Percentiles rank a stretch among this genome's conserved stretches.
phyloP scores from a whole-genome alignment of 2,797 vertebrate genomes.

The Anas bahamensis region DNA sequence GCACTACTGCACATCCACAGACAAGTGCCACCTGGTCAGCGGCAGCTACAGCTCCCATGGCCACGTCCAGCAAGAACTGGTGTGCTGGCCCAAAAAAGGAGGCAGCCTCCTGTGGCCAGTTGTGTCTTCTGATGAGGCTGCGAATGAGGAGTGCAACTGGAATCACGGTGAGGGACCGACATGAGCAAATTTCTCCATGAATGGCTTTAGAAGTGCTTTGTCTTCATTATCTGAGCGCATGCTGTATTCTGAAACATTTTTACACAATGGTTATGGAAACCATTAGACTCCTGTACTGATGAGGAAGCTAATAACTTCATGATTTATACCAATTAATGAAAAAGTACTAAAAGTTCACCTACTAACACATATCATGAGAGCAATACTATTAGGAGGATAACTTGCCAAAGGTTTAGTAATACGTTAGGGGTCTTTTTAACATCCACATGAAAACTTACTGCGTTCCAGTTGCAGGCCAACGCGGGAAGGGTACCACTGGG shows the following conservation, averaged over 20 bases:
- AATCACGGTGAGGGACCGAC: neutral
- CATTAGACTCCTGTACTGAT: neutral
- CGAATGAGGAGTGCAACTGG: neutral
- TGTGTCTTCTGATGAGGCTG: neutral
- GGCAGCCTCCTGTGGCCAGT: neutral
- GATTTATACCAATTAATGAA: neutral
- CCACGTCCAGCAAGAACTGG: neutral
- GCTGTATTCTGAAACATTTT: neutral
- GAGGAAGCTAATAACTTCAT: neutral
- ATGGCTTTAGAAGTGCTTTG: neutral
- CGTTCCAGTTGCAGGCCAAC: constrained; percentile 78
- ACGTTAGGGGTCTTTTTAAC: neutral
- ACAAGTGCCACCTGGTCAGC: neutral
- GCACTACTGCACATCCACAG: neutral
- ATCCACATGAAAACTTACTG: constrained; percentile 70
- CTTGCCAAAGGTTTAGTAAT: neutral
- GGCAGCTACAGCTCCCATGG: neutral
- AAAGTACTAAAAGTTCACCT: neutral
- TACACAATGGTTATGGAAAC: neutral
- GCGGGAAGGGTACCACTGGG: constrained; percentile 80
- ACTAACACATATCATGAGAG: accelerated
- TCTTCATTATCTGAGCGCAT: neutral
- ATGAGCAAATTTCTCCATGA: neutral
- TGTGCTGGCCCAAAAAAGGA: neutral
- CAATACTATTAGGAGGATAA: neutral